Percentiles rank a stretch among this genome's conserved stretches.
Evolutionary conservation across 2,888 invertebrate genomes (phyloP).

Genomic region (Caenorhabditis sp.): DNA sequence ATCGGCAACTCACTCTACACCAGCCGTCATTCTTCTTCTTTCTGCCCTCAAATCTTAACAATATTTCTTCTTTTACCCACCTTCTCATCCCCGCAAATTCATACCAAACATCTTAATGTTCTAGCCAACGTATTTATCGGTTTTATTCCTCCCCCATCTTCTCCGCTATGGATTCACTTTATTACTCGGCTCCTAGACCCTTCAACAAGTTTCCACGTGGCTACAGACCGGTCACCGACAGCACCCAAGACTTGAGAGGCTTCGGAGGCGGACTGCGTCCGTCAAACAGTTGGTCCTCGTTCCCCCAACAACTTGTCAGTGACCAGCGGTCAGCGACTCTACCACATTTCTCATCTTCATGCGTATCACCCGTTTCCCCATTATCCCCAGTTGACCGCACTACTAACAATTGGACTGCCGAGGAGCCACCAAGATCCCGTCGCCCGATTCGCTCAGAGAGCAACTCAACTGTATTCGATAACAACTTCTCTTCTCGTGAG

Average conservation of each 20-base stretch:
- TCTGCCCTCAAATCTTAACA: constrained; percentile 57
- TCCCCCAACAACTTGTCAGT: constrained; percentile 60
- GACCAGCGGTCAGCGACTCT: constrained; percentile 65
- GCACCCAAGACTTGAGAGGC: constrained; percentile 54
- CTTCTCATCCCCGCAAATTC: constrained; percentile 4
- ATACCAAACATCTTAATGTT: constrained; percentile 48
- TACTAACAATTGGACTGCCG: constrained; percentile 50
- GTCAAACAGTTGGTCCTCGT: constrained; percentile 69
- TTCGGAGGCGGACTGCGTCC: constrained; percentile 63
- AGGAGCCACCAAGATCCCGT: constrained; percentile 55
- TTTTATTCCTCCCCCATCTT: constrained; percentile 1
- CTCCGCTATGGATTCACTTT: constrained; percentile 67
- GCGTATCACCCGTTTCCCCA: constrained; percentile 59
- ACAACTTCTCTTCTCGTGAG: constrained; percentile 60
- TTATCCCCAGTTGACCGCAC: constrained; percentile 40
- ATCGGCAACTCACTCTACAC: constrained; percentile 24
- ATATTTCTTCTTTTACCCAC: constrained; percentile 50
- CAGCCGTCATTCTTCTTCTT: constrained; percentile 10
- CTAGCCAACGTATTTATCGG: constrained; percentile 23
- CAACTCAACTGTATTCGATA: constrained; percentile 63
- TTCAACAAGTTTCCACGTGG: constrained; percentile 72
- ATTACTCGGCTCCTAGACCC: constrained; percentile 69
- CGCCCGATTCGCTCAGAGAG: constrained; percentile 61
- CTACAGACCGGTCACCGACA: constrained; percentile 69
- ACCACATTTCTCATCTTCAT: constrained; percentile 61